Conservation (phyloP, 2,797 vertebrate species). For the Phoebastria nigripes region DNA sequence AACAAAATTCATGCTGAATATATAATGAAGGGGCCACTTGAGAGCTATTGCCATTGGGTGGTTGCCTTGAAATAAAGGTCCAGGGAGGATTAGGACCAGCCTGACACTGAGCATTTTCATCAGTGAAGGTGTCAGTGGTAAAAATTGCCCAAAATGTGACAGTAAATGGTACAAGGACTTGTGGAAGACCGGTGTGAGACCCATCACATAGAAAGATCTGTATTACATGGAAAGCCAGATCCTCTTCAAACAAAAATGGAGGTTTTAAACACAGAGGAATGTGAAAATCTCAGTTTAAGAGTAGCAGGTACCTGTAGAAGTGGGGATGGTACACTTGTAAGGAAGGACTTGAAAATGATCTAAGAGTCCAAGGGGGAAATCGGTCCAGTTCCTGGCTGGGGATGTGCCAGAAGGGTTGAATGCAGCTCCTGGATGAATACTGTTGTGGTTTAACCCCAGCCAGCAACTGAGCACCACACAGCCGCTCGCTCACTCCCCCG, state of each 20-base stretch:
- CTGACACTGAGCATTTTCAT: neutral
- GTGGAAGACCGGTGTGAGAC: neutral
- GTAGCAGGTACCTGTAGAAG: neutral
- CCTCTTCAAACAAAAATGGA: neutral
- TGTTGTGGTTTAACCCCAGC: too few relatives aligned
- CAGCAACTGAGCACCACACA: too few relatives aligned
- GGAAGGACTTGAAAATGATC: neutral
- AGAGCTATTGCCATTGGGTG: neutral
- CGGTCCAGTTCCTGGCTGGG: fast-evolving
- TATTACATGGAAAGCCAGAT: neutral
- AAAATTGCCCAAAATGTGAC: neutral
- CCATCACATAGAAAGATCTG: neutral
- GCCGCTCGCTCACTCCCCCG: too few relatives aligned
- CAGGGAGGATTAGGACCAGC: neutral
- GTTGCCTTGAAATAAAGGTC: neutral
- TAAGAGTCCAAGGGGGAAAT: neutral
- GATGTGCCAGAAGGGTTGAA: neutral
- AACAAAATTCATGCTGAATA: neutral
- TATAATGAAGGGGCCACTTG: neutral
- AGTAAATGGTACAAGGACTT: neutral
- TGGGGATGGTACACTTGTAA: neutral
- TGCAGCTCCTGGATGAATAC: neutral
- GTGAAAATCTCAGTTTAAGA: neutral
- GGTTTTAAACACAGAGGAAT: neutral
- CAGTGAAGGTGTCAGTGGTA: neutral